phyloP scores from a whole-genome alignment of 1,140 invertebrate genomes.

The Venturia canescens region DNA sequence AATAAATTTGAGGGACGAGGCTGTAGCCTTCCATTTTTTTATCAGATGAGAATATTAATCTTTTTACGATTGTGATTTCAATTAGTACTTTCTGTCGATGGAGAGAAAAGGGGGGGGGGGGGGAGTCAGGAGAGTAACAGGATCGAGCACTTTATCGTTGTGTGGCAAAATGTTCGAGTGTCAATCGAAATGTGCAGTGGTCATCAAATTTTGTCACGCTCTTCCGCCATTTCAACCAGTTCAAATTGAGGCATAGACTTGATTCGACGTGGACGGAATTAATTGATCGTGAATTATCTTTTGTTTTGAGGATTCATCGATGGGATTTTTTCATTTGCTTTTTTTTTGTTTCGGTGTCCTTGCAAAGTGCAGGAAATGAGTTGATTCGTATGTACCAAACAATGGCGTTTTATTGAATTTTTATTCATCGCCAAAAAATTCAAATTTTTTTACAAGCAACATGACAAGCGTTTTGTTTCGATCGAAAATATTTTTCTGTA shows the following conservation, averaged over 20 bases:
- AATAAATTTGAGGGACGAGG: too few relatives aligned
- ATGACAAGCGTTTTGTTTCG: too few relatives aligned
- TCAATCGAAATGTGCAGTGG: constrained; percentile 1
- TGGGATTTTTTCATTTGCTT: background rate
- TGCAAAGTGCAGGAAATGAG: background rate
- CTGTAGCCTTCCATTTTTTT: constrained; percentile 34
- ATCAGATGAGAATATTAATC: background rate
- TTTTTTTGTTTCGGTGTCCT: background rate
- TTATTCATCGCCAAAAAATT: too few relatives aligned
- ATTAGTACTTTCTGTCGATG: background rate
- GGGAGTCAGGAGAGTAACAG: background rate
- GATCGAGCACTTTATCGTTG: background rate
- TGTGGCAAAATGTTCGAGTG: background rate
- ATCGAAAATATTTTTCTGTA: too few relatives aligned
- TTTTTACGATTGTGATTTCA: background rate
- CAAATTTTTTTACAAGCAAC: too few relatives aligned
- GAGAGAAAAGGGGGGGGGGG: background rate
- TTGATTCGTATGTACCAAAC: background rate
- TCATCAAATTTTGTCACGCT: constrained; percentile 13
- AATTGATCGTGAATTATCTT: constrained; percentile 15
- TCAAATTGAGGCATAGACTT: background rate
- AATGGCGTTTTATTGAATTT: background rate
- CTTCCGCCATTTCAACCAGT: constrained; percentile 6
- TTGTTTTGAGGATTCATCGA: background rate
- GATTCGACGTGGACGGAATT: background rate